Evolutionary conservation across 1,140 invertebrate species (phyloP).

Genomic region (Apis cerana): DNA sequence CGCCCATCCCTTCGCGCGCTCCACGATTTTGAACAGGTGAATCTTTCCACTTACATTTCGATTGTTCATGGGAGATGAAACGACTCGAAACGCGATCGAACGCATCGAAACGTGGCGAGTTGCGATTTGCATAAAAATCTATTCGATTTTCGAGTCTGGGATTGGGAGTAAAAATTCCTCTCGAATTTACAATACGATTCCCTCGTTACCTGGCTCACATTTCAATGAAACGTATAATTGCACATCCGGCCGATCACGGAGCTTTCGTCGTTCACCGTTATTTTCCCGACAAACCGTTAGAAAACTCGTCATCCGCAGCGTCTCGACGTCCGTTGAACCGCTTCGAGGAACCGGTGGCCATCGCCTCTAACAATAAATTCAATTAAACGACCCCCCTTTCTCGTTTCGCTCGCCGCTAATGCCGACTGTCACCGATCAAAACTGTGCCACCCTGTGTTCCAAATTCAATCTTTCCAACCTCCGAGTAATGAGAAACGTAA

Average conservation of each 20-base stretch:
- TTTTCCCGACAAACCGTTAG: slow-evolving; percentile 47
- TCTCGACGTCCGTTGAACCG: slow-evolving; percentile 15
- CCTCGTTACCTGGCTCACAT: neutral
- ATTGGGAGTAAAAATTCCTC: no score
- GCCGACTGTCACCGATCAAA: neutral
- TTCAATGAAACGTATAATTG: neutral
- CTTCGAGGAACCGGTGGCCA: slow-evolving; percentile 9
- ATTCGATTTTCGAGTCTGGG: no score
- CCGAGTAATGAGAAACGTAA: neutral
- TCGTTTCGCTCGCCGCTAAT: neutral
- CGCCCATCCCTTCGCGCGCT: slow-evolving; percentile 24
- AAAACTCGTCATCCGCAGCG: slow-evolving; percentile 30
- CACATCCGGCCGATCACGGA: neutral
- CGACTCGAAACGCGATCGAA: no score
- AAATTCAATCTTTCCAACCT: slow-evolving; percentile 22
- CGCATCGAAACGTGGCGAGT: no score
- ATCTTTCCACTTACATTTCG: no score
- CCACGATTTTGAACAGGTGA: no score
- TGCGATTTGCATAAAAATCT: no score
- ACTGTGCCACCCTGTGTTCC: neutral
- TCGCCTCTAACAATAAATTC: slow-evolving; percentile 20
- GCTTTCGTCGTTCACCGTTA: slow-evolving; percentile 40
- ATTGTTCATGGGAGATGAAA: no score
- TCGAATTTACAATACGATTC: neutral
- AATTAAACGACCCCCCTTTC: neutral